These are phyloP conservation scores for Melangyna quadrimaculata DNA, from an alignment of 2,888 invertebrate genomes.

Conservation along the genomic window DNA sequence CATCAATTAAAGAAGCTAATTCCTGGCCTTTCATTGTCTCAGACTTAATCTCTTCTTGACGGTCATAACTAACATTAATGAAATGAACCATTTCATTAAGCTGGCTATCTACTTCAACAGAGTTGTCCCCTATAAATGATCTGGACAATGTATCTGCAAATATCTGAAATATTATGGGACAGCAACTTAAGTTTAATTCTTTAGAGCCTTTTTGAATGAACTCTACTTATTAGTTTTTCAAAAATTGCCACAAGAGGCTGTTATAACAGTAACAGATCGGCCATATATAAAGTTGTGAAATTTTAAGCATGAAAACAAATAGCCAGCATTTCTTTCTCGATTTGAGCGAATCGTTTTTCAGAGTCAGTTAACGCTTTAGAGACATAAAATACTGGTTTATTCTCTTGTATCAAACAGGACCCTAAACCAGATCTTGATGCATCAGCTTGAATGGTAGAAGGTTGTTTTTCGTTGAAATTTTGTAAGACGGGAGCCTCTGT, in stretches of 20 bases:
- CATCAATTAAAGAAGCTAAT: not conserved
- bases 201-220: not conserved
- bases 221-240: not conserved
- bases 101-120: not conserved
- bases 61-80: not conserved
- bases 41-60: not conserved
- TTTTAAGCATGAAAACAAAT: constrained; percentile 7
- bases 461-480: constrained; percentile 4
- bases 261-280: not conserved
- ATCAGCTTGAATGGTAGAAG: too few relatives aligned
- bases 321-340: constrained; percentile 49
- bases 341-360: constrained; percentile 67
- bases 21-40: not conserved
- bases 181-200: constrained; percentile 8
- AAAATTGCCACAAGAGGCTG: not conserved
- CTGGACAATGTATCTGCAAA: not conserved
- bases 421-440: constrained; percentile 33
- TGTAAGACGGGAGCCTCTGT: not conserved
- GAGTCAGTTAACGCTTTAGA: constrained; percentile 38
- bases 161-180: not conserved
- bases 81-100: not conserved
- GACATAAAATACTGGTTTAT: constrained; percentile 63
- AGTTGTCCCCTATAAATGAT: not conserved
- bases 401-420: constrained; percentile 16
- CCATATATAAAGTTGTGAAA: constrained; percentile 1